These are phyloP conservation scores for Muntiacus reevesi DNA, from an alignment of 2,113 vertebrate species.

Conservation along the genomic window DNA sequence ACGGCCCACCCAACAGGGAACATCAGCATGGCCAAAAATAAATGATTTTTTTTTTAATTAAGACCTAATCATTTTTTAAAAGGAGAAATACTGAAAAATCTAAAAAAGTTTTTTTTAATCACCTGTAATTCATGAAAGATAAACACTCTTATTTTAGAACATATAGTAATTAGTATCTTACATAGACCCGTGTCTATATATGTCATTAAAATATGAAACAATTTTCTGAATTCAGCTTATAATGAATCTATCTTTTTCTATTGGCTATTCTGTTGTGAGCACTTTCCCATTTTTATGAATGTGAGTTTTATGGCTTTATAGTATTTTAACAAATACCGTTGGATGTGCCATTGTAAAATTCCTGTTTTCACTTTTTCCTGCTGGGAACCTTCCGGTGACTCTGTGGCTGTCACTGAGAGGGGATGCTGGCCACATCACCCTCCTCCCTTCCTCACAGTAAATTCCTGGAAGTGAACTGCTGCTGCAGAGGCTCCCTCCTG, in stretches of 20 bases:
- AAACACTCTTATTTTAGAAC: not conserved
- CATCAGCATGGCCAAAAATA: not conserved
- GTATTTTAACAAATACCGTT: not conserved
- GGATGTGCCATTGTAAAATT: not conserved
- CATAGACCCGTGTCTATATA: not conserved
- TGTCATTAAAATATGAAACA: not conserved
- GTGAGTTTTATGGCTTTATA: not conserved
- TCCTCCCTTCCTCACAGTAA: not conserved
- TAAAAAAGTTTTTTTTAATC: not conserved
- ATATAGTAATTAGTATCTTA: not conserved
- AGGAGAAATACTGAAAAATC: not conserved
- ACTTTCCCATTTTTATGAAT: not conserved
- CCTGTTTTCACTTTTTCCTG: not conserved
- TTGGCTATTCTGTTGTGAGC: not conserved
- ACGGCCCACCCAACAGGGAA: accelerated
- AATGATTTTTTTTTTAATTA: not conserved
- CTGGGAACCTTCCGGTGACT: not conserved
- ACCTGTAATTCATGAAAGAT: not conserved
- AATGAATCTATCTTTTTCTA: not conserved
- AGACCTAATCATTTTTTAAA: constrained; percentile 1
- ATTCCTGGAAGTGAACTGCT: not conserved
- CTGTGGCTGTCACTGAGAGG: not conserved
- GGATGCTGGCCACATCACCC: not conserved
- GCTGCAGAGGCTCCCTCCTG: not conserved
- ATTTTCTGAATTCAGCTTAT: not conserved